phyloP scores from a whole-genome alignment of 2,888 invertebrate genomes.

The Xestia ashworthii region DNA sequence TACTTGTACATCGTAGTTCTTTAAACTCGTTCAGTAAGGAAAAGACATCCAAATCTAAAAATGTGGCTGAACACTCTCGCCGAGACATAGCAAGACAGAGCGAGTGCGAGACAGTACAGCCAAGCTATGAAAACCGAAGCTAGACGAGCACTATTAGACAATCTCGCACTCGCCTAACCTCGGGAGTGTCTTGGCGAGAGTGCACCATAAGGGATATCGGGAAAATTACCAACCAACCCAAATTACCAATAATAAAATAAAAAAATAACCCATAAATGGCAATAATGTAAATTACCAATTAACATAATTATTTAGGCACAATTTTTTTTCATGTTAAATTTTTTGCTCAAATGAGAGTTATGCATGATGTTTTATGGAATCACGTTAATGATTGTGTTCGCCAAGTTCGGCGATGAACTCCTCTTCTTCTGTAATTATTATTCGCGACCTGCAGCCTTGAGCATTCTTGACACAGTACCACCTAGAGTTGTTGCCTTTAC shows the following conservation, averaged over 20 bases:
- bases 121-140: not conserved
- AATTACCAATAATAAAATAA: too few species aligned
- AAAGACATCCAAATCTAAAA: not conserved
- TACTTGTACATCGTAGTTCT: not conserved
- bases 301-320: too few species aligned
- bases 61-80: not conserved
- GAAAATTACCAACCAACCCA: not conserved
- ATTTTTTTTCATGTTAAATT: not conserved
- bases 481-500: conserved; percentile 64
- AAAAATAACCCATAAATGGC: too few species aligned
- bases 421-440: conserved; percentile 56
- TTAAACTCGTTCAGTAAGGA: not conserved
- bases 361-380: not conserved
- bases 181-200: not conserved
- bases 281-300: too few species aligned
- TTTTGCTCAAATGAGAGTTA: not conserved
- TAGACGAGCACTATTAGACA: not conserved
- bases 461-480: conserved; percentile 76
- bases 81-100: not conserved
- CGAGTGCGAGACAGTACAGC: not conserved
- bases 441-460: conserved; percentile 68
- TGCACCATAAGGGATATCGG: not conserved
- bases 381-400: conserved; percentile 66
- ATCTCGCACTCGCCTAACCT: not conserved
- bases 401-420: conserved; percentile 58